Base-by-base conservation (phyloP, 2,888 invertebrate genomes). In the Anthrax anthrax region DNA sequence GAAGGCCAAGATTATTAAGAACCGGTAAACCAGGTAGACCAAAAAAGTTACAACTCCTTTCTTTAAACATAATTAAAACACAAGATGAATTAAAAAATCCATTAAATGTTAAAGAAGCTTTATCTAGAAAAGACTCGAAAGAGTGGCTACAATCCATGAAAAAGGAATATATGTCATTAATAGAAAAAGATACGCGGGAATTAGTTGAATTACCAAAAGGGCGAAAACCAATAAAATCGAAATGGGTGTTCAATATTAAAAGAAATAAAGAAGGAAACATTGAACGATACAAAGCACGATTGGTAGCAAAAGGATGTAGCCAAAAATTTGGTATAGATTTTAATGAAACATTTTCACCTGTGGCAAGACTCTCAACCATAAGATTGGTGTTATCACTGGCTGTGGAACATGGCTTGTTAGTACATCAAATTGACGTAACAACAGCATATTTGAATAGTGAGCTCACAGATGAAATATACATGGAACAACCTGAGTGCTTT, bases 241-340 rank as follows among this genome's bases (percentile, higher is more conserved):
- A 23, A 23, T 23, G 23, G 23, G 23, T 23, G 8, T 23, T 23
- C 8, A 23, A 23, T 23, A 23, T 23, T 23, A 23, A 23, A 23
- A 23, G 8, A 8, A 23, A 23, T 8, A 23, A 23, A 23, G 23
- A 23, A 23, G 23, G 23, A 23, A 23, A 23, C 8, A 23, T 23
- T 23, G 23, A 23, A 23, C 23, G 23, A 6, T 23, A 23, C 8
- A 23, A 23, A 23, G 4, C 4, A 4, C 4, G 23, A 23, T 23
- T n/a, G n/a, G 43, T 47, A 8, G 43, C 43, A 18, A 53, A 51
- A 23, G 50, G 51, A 29, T 53, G 48, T 38, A 42, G 44, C 10
- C 51, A 55, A 45, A 43, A 34, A 4, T 51, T 49, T 23, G 53
- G 52, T n/a, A 27, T 53, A 1, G 51, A 52, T 42, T 54, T 51